These are phyloP conservation scores for Scaptomyza reducta DNA, from an alignment of 2,888 invertebrate genomes.

Conservation along the genomic window DNA sequence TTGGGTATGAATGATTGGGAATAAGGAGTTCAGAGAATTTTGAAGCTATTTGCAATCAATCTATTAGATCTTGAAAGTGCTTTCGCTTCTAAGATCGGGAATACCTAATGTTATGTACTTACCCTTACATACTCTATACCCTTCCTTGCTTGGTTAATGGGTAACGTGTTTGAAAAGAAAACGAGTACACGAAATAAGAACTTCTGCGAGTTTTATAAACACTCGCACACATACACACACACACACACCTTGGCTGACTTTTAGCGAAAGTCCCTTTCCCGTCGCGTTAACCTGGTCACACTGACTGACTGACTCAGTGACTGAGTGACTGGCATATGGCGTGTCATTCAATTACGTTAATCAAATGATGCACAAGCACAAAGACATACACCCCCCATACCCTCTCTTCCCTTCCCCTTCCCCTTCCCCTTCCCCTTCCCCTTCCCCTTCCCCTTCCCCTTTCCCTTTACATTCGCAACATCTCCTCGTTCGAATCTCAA, in stretches of 20 bases:
- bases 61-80: background rate
- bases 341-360: constrained; percentile 78
- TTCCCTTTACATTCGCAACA: background rate
- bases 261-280: constrained; percentile 40
- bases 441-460: background rate
- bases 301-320: constrained; percentile 40
- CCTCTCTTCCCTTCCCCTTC: no score
- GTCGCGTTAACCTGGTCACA: constrained; percentile 41
- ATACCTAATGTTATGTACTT: no score
- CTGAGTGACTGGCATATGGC: constrained; percentile 70
- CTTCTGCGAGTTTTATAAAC: constrained; percentile 43
- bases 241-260: constrained; percentile 53
- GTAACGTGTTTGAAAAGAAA: constrained; percentile 12
- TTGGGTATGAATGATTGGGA: no score
- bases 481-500: background rate
- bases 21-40: no score
- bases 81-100: background rate
- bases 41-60: no score
- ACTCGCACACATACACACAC: background rate
- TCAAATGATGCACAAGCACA: constrained; percentile 75
- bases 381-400: constrained; percentile 20
- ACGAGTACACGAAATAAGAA: constrained; percentile 35
- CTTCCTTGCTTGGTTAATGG: background rate
- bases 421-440: no score
- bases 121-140: background rate